Conservation (phyloP, 1,140 invertebrate genomes). For the Conus ventricosus region DNA sequence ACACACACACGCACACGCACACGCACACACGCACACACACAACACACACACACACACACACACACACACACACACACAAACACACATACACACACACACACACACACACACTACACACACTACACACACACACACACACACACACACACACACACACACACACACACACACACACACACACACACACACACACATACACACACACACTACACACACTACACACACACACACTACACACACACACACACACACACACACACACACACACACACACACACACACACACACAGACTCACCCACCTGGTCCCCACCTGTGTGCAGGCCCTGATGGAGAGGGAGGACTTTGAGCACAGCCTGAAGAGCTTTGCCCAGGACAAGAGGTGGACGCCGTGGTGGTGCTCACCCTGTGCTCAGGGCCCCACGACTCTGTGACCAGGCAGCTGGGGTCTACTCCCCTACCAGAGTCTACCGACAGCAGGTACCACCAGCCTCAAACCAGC, state of each 20-base stretch:
- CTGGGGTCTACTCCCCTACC: conserved; percentile 52
- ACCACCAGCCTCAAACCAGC: too few species aligned
- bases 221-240: too few species aligned
- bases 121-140: too few species aligned
- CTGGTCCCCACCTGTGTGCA: conserved; percentile 7
- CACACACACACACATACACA: too few species aligned
- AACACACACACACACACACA: too few species aligned
- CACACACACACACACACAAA: background rate
- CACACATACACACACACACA: background rate
- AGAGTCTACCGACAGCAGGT: conserved; percentile 56
- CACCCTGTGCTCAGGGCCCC: conserved; percentile 38
- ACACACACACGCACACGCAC: too few species aligned
- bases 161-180: background rate
- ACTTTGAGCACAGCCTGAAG: conserved; percentile 48
- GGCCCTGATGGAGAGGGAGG: conserved; percentile 47
- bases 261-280: conserved; percentile 14
- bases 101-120: too few species aligned
- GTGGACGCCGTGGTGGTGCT: conserved; percentile 61
- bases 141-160: background rate
- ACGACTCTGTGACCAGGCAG: conserved; percentile 38
- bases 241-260: background rate
- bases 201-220: too few species aligned
- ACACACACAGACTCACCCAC: background rate
- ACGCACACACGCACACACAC: too few species aligned
- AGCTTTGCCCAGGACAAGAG: conserved; percentile 43